A percentile compares a stretch with the other conserved stretches of the same genome.
These are phyloP conservation scores for Apogon hyalosoma DNA, from an alignment of 2,797 vertebrate genomes.

Conservation along the genomic window DNA sequence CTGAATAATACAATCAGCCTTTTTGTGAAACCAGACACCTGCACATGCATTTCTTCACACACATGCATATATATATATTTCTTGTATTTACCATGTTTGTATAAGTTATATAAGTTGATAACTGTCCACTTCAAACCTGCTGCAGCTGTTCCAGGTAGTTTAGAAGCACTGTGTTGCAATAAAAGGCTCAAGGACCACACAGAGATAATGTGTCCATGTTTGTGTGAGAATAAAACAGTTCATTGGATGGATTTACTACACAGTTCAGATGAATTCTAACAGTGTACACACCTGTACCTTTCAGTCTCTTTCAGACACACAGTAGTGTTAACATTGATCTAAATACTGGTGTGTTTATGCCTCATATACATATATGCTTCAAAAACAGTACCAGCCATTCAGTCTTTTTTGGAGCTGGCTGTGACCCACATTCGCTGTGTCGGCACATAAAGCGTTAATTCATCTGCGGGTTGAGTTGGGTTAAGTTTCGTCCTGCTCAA, in stretches of 20 bases:
- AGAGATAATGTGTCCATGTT: constrained; percentile 18
- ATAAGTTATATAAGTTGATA: not conserved
- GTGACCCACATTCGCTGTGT: constrained; percentile 22
- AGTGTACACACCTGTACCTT: too few relatives aligned
- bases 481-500: constrained; percentile 38
- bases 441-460: constrained; percentile 57
- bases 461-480: not conserved
- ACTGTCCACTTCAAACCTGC: constrained; percentile 49
- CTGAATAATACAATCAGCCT: not conserved
- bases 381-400: too few relatives aligned
- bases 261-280: too few relatives aligned
- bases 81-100: constrained; percentile 1
- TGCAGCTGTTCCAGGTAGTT: constrained; percentile 23
- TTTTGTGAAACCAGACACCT: not conserved
- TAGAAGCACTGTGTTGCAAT: constrained; percentile 10
- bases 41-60: not conserved
- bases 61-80: not conserved
- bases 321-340: too few relatives aligned
- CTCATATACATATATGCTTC: too few relatives aligned
- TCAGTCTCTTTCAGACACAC: too few relatives aligned
- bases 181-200: constrained; percentile 23
- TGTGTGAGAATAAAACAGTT: not conserved
- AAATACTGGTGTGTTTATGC: too few relatives aligned
- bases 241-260: not conserved
- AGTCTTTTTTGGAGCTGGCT: not conserved